Base-by-base conservation (phyloP, 2,113 vertebrate species). In the Proterorhinus semilunaris region DNA sequence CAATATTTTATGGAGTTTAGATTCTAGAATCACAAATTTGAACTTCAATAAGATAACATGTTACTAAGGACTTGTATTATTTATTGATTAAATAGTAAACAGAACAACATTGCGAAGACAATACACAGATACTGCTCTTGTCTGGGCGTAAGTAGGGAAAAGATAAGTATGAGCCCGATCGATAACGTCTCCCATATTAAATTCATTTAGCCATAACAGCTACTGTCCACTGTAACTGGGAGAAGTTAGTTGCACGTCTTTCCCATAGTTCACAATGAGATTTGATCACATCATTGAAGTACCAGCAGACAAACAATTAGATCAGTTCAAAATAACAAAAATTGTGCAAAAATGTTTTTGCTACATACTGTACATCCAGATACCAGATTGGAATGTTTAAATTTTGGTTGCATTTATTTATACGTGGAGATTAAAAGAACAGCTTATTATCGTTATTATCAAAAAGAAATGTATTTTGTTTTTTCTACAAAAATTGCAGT, bases 51-150 rank as follows among this genome's bases (percentile, higher is more conserved):
- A 66, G 48, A 62, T 62, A 15, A 71, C 44, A 55, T 75, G 62
- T 78, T 65, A 57, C 81, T 57, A 82, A 81, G 64, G 84, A 88
- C 59, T 84, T 68, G 79, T 82, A 72, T 57, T 73, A 69, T 86
- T 93, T 92, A 93, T 93, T 93, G 90, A 91, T 92, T 92, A 93
- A 87, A 91, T 90, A 92, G 78, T 83, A 92, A 92, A 91, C 87
- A 92, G 79, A 80, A 91, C 87, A 85, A 90, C 90, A 93, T 83
- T 71, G 80, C 83, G 84, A 75, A 87, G 82, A 87, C 70, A 88
- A 79, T 86, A 86, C 82, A 90, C 78, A 88, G 66, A 91, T 85
- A 80, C 74, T 83, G 76, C 85, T 81, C 83, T 89, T 72, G 80
- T 88, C 83, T 82, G 75, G 84, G 72, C 69, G 84, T 76, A 77